Conservation (phyloP, 2,888 invertebrate species). For the Dryobotodes eremita region DNA sequence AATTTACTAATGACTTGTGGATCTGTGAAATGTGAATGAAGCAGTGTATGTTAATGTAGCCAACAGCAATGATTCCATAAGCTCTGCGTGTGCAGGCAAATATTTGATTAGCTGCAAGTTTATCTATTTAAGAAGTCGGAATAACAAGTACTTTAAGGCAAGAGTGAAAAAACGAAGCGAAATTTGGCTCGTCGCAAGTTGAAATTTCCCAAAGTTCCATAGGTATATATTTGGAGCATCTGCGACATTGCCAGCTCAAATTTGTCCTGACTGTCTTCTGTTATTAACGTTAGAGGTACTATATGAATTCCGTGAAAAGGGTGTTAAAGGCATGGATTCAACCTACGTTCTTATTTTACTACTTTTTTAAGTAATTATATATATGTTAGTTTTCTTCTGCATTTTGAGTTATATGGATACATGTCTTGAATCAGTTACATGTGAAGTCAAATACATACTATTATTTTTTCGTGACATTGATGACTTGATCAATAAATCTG, state of each 20-base stretch:
- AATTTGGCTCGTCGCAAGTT: background rate
- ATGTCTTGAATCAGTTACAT: background rate
- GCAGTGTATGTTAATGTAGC: background rate
- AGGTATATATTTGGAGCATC: background rate
- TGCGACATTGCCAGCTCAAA: background rate
- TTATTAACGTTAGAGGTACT: background rate
- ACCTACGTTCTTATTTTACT: background rate
- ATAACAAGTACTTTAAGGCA: background rate
- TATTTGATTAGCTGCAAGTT: background rate
- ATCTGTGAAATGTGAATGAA: constrained; percentile 1
- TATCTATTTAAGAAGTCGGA: background rate
- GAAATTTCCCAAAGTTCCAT: background rate
- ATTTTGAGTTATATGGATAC: background rate
- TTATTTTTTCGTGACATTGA: constrained; percentile 16
- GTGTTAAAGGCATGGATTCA: background rate
- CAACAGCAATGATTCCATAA: background rate
- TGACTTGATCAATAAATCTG: constrained; percentile 33
- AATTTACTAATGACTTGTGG: constrained; percentile 1
- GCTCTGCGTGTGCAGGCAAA: background rate
- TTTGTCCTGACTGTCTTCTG: background rate
- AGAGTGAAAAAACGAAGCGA: background rate
- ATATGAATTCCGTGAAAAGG: background rate
- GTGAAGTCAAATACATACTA: constrained; percentile 1
- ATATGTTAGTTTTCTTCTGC: too few species aligned
- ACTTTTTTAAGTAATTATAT: background rate